phyloP scores from a whole-genome alignment of 2,797 vertebrate species.

The Tauraco hartlaubi region DNA sequence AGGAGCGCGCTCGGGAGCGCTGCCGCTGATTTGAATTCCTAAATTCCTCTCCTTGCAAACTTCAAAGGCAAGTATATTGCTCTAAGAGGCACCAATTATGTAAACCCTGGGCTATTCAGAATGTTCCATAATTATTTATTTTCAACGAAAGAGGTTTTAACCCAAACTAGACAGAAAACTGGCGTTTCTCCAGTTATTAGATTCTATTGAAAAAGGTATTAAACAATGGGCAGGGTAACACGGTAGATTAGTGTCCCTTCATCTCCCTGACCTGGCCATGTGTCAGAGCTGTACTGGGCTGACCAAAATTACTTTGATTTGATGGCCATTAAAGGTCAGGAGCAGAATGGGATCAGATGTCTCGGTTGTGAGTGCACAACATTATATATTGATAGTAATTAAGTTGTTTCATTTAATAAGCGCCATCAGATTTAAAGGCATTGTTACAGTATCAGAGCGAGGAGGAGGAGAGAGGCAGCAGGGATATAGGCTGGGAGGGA shows the following conservation, averaged over 20 bases:
- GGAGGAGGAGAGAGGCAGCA: slow-evolving; percentile 30
- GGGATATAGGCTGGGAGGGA: not conserved
- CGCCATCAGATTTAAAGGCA: slow-evolving; percentile 69
- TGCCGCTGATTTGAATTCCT: slow-evolving; percentile 62
- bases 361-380: slow-evolving; percentile 61
- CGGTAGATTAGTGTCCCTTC: slow-evolving; percentile 73
- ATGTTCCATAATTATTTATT: slow-evolving; percentile 75
- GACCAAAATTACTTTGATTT: slow-evolving; percentile 80
- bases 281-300: slow-evolving; percentile 71
- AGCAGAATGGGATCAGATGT: slow-evolving; percentile 76
- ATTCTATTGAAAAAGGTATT: slow-evolving; percentile 77
- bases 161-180: slow-evolving; percentile 72
- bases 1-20: not conserved
- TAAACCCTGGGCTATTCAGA: slow-evolving; percentile 67
- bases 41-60: slow-evolving; percentile 70
- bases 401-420: slow-evolving; percentile 81
- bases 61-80: slow-evolving; percentile 72
- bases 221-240: slow-evolving; percentile 74
- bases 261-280: slow-evolving; percentile 78
- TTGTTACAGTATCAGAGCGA: slow-evolving; percentile 37
- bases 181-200: slow-evolving; percentile 77
- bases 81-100: slow-evolving; percentile 69
- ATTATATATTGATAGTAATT: slow-evolving; percentile 81
- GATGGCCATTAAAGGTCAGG: slow-evolving; percentile 80
- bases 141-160: slow-evolving; percentile 71